Evolutionary conservation across 2,888 invertebrate genomes (phyloP), one percentile per base, ranked within the genome.

Genomic region (Camponotus fellah): DNA sequence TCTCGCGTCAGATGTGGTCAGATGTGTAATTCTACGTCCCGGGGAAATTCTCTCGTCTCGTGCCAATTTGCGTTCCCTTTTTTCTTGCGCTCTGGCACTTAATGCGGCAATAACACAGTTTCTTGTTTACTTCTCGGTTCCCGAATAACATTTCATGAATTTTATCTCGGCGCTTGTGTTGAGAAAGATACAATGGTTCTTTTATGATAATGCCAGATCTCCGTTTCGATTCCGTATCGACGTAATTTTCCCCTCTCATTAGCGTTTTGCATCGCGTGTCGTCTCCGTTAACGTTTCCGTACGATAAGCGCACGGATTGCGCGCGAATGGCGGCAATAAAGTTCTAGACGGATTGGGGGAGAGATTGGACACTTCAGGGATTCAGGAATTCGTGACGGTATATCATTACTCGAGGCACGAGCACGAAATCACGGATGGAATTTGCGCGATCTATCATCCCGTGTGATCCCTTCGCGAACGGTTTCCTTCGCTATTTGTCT

Each of bases 331-430:
- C 83, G 72, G 87, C 68, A 85, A 79, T 72, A 83, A 90, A 89
- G 86, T 90, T 88, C 82, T 81, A 82, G 82, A 77, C 86, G 86
- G 86, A 84, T 81, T 76, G 83, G 82, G 72, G 81, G 72, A 68
- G 65, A 82, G 86, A 85, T 85, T 85, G 87, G 86, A 88, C 88
- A 88, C 84, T 87, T 64, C 71, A 71, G 84, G 85, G 75, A 26
- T 26, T 26, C 26, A 81, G 82, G 64, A 81, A 76, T 86, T 90
- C 86, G 89, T 90, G 86, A 88, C 83, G 83, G 53, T 86, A 84
- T 84, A 84, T 87, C 65, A 84, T 87, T 90, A 90, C 87, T 90
- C 86, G 83, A 84, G 87, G 58, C 85, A n/a, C n/a, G 62, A 77
- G 82, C 88, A 88, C 83, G 79, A 80, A 88, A 90, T 88, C 90